phyloP scores from a whole-genome alignment of 1,140 invertebrate genomes.

The Tetraneura akinire region DNA sequence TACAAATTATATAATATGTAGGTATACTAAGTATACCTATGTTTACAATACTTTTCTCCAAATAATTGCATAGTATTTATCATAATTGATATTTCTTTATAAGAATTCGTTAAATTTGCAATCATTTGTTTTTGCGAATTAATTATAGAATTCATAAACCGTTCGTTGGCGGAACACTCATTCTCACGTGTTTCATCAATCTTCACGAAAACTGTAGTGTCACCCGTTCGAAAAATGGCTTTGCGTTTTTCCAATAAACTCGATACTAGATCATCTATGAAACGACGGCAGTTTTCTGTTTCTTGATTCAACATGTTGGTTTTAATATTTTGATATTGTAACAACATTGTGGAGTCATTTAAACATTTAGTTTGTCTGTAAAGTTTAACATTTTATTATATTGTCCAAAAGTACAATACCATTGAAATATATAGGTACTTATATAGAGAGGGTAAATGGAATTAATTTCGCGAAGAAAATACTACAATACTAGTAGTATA shows the following conservation, averaged over 20 bases:
- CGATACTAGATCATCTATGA: background rate
- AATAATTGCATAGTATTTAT: conserved; percentile 32
- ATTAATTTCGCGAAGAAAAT: too few species aligned
- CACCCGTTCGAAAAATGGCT: background rate
- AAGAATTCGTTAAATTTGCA: background rate
- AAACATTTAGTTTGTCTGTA: background rate
- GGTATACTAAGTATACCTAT: too few species aligned
- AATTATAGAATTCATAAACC: conserved; percentile 15
- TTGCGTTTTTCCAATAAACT: background rate
- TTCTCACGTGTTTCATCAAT: background rate
- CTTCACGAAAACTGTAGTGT: background rate
- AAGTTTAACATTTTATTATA: background rate
- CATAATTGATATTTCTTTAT: conserved; percentile 20
- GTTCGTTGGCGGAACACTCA: background rate
- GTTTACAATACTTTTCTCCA: background rate
- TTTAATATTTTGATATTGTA: background rate
- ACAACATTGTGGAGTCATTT: background rate
- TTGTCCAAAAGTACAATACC: background rate
- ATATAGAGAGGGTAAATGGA: too few species aligned
- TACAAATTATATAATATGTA: too few species aligned
- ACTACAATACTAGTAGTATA: too few species aligned
- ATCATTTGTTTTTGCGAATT: conserved; percentile 26
- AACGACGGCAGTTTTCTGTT: background rate
- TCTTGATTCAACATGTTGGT: conserved; percentile 3
- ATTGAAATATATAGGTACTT: too few species aligned